These are phyloP conservation scores for Phalangium opilio DNA, from an alignment of 2,888 invertebrate species.

Conservation along the genomic window DNA sequence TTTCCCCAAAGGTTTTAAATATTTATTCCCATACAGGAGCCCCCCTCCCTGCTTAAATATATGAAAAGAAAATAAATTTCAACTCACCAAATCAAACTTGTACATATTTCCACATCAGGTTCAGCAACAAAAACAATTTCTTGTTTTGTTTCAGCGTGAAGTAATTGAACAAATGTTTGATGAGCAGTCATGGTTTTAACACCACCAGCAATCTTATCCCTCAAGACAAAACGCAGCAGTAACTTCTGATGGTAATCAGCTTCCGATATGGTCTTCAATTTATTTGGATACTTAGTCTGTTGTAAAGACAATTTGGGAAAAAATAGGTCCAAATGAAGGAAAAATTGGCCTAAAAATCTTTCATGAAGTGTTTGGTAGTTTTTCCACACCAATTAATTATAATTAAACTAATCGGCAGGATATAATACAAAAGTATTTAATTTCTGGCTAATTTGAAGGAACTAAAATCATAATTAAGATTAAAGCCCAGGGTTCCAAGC, in stretches of 20 bases:
- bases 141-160: conserved; percentile 41
- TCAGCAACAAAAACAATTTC: conserved; percentile 92
- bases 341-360: conserved; percentile 4
- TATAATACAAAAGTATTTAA: no score
- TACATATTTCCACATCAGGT: conserved; percentile 50
- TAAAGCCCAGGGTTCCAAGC: no score
- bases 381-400: not conserved
- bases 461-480: no score
- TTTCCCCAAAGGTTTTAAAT: no score
- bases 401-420: no score
- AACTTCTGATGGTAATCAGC: conserved; percentile 84
- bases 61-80: not conserved
- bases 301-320: conserved; percentile 19
- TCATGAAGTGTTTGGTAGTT: not conserved
- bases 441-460: no score
- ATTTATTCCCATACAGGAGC: no score
- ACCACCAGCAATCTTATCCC: conserved; percentile 49
- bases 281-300: conserved; percentile 43
- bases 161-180: conserved; percentile 63
- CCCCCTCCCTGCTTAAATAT: no score
- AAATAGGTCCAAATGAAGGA: conserved; percentile 4
- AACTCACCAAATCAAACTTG: conserved; percentile 74
- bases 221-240: conserved; percentile 58
- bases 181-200: conserved; percentile 42
- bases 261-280: conserved; percentile 46